These are phyloP conservation scores for Sphyrna mokarran DNA, from an alignment of 2,113 vertebrate genomes.

Conservation along the genomic window DNA sequence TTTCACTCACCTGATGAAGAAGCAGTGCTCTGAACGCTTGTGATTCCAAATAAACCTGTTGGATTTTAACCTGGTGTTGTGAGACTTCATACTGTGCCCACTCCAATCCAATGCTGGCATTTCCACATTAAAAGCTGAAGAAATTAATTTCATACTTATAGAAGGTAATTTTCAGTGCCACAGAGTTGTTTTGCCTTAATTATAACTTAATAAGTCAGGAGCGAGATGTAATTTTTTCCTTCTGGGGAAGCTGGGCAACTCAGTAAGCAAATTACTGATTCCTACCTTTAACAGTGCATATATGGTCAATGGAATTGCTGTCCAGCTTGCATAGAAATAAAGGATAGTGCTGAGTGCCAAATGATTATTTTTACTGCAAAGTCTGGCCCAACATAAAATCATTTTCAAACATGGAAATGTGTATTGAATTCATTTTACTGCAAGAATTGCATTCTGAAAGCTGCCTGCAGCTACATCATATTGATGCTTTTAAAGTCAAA, in stretches of 20 bases:
- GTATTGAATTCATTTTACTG: not conserved
- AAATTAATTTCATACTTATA: not conserved
- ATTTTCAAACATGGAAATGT: not conserved
- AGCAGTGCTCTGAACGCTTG: no score
- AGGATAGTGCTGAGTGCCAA: not conserved
- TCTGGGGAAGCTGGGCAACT: not conserved
- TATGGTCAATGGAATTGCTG: not conserved
- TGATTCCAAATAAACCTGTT: no score
- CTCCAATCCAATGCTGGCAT: no score
- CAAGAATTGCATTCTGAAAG: not conserved
- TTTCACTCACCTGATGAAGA: no score
- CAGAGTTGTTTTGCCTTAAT: not conserved
- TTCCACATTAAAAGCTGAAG: not conserved
- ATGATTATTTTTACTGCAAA: no score
- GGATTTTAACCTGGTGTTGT: no score
- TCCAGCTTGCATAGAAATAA: not conserved
- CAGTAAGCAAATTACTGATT: not conserved
- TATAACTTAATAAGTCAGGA: not conserved
- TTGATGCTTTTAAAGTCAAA: not conserved
- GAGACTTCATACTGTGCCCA: no score
- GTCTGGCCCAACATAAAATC: not conserved
- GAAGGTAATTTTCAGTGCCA: not conserved
- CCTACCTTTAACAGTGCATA: not conserved
- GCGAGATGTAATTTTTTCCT: not conserved
- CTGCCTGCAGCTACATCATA: not conserved